These are phyloP conservation scores for Drepanosiphum platanoidis DNA, from an alignment of 2,888 invertebrate species.

Conservation along the genomic window DNA sequence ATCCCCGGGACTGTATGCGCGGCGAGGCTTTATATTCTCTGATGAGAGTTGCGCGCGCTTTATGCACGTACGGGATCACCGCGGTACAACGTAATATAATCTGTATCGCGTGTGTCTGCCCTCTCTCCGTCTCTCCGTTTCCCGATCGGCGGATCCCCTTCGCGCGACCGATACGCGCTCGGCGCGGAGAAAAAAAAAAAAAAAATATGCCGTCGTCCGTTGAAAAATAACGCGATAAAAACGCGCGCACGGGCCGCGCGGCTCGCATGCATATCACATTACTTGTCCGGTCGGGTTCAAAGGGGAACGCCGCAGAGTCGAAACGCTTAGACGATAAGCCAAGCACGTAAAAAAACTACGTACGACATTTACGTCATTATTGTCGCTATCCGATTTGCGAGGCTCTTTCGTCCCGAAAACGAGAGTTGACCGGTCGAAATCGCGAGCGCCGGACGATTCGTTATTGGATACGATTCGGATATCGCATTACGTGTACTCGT, in stretches of 20 bases:
- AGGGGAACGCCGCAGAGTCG: background rate
- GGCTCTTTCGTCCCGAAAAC: background rate
- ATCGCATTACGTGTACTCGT: too few relatives aligned
- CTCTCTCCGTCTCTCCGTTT: background rate
- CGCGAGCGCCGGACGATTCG: background rate
- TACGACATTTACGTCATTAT: background rate
- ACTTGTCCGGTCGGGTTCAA: background rate
- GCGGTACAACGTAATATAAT: too few relatives aligned
- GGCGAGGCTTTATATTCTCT: slow-evolving; percentile 31
- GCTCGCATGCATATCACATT: background rate
- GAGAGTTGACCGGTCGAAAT: too few relatives aligned
- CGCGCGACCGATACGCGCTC: background rate
- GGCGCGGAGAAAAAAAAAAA: slow-evolving; percentile 9
- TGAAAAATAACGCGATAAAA: slow-evolving; percentile 59
- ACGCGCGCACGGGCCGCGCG: background rate
- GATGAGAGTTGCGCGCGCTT: slow-evolving; percentile 37
- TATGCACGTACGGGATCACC: slow-evolving; percentile 14
- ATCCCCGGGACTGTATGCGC: background rate
- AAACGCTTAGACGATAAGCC: background rate
- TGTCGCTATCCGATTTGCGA: slow-evolving; percentile 25
- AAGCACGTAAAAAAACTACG: background rate
- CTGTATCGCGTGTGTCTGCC: slow-evolving; percentile 29
- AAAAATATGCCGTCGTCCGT: slow-evolving; percentile 45
- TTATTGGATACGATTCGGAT: too few relatives aligned
- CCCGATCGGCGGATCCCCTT: slow-evolving; percentile 18